Conservation (phyloP, 2,888 invertebrate genomes). For the Eupithecia abbreviata region DNA sequence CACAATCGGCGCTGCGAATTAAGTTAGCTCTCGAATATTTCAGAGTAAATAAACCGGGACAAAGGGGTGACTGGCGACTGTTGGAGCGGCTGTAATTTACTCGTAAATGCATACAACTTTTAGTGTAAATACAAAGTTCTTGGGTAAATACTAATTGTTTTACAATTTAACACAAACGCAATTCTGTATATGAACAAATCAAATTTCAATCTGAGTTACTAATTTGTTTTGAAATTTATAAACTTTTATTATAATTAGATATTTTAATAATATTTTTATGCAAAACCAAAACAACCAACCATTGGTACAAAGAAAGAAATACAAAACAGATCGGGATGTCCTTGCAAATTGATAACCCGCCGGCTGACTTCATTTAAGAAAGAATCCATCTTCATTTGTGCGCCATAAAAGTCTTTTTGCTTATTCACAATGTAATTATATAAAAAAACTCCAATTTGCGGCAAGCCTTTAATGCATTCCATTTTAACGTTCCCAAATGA, state of each 20-base stretch:
- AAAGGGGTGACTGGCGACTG: slow-evolving; percentile 56
- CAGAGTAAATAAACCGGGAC: slow-evolving; percentile 70
- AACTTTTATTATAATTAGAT: background rate
- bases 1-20: slow-evolving; percentile 72
- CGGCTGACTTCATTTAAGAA: slow-evolving; percentile 35
- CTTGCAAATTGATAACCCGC: slow-evolving; percentile 35
- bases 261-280: background rate
- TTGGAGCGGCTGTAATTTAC: slow-evolving; percentile 50
- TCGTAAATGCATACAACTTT: slow-evolving; percentile 60
- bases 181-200: background rate
- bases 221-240: background rate
- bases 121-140: slow-evolving; percentile 53
- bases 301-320: slow-evolving; percentile 13
- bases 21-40: slow-evolving; percentile 77
- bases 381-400: slow-evolving; percentile 52
- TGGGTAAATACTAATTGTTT: slow-evolving; percentile 30
- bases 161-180: slow-evolving; percentile 5
- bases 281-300: background rate
- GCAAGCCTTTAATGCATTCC: slow-evolving; percentile 74
- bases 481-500: slow-evolving; percentile 74
- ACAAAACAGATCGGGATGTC: slow-evolving; percentile 33
- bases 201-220: background rate
- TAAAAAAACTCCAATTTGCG: slow-evolving; percentile 71
- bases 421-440: slow-evolving; percentile 72
- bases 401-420: slow-evolving; percentile 60